Evolutionary conservation across 2,113 vertebrate genomes (phyloP), one percentile per base, ranked within the genome.

Genomic region (Grammomys dolichurus): DNA sequence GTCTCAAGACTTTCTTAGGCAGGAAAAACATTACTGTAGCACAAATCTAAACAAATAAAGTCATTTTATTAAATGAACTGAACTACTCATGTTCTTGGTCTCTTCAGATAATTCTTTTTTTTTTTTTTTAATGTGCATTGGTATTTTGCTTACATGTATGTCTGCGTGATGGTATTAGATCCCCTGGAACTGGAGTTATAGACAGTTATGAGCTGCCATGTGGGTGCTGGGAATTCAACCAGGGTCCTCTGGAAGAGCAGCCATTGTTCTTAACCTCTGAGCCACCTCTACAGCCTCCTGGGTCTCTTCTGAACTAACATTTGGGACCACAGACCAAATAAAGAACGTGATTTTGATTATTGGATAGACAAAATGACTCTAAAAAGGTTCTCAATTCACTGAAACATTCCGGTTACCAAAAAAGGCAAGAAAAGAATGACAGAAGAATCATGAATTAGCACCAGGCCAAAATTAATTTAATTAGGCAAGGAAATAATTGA

Each of bases 401-500:
- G n/a, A 88, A 73, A 6, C 20, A 93, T 76, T 93, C 84, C 24
- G 80, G 51, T 54, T 69, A 89, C 0, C 92, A 87, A 92, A n/a
- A 94, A 63, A 84, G 60, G 22, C 56, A 93, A 95, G 33, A 78
- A 72, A 92, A 77, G 91, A 87, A 89, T 87, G 70, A 84, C 28
- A 58, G 48, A 93, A 76, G 20, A 95, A 94, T 84, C 31, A 86
- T 80, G 48, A 91, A 70, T 60, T 69, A 95, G 60, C 17, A 93
- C 65, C 70, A 95, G 63, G 54, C 3, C 26, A 43, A 95, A 90
- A 92, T 70, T 89, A 82, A 89, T n/a, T 86, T 90, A 80, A 92
- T 92, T 78, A 95, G 48, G 22, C 70, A 93, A 94, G 51, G 10
- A 81, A 90, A 88, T 88, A 72, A 60, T 56, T 33, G 91, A 96